These are phyloP conservation scores for Corapipo altera DNA, from an alignment of 2,113 vertebrate species.

Conservation along the genomic window DNA sequence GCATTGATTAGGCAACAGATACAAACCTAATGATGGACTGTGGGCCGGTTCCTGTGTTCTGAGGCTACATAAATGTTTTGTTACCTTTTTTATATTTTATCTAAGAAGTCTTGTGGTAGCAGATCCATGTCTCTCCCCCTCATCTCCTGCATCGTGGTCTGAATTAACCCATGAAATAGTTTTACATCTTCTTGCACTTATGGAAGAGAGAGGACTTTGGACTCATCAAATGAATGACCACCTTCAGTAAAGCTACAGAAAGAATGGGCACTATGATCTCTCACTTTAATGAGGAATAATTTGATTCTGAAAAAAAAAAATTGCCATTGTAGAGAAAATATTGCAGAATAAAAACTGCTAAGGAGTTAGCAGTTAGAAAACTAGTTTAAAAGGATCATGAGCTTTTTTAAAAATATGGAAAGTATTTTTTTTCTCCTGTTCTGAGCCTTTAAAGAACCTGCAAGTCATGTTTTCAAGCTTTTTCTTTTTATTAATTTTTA, in stretches of 20 bases:
- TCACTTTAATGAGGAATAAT: not conserved
- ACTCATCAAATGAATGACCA: not conserved
- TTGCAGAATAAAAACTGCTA: not conserved
- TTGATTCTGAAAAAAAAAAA: not conserved
- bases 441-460: not conserved
- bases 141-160: not conserved
- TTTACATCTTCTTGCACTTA: not conserved
- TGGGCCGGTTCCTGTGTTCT: not conserved
- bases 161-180: not conserved
- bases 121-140: not conserved
- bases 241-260: not conserved
- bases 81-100: not conserved
- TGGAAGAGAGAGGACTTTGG: not conserved
- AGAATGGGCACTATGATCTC: not conserved
- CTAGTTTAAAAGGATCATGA: not conserved
- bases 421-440: not conserved
- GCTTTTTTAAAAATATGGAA: not conserved
- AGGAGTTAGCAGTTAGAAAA: not conserved
- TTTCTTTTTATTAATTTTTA: not conserved
- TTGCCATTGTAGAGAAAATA: not conserved
- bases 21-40: not conserved
- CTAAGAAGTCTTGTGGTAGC: not conserved
- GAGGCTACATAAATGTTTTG: not conserved
- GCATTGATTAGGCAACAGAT: not conserved
- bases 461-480: not conserved